phyloP scores from a whole-genome alignment of 2,113 vertebrate genomes.

The Antigone vipio region DNA sequence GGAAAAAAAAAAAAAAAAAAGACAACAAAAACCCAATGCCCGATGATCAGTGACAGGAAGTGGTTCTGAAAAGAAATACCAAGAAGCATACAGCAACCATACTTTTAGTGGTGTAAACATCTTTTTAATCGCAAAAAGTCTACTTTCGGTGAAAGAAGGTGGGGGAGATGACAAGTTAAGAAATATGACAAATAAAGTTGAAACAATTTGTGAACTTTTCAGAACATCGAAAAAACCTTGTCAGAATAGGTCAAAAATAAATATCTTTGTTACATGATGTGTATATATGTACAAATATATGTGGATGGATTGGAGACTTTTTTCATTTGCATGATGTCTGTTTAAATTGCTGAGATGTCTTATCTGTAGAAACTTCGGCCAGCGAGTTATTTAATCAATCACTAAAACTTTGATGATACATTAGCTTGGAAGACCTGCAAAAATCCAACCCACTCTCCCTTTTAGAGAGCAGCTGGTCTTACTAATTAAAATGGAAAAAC shows the following conservation, averaged over 20 bases:
- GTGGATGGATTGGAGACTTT: not conserved
- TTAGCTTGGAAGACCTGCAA: constrained; percentile 27
- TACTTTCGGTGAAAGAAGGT: not conserved
- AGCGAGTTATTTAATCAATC: not conserved
- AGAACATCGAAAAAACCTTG: fast-evolving
- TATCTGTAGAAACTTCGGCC: not conserved
- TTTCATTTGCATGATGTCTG: not conserved
- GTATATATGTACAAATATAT: not conserved
- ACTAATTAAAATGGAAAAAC: constrained; percentile 56
- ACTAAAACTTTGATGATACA: constrained; percentile 20
- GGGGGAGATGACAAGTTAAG: not conserved
- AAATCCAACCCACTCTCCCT: not conserved
- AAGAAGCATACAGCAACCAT: not conserved
- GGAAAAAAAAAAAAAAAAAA: not conserved
- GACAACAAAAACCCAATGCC: not conserved
- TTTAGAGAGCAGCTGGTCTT: constrained; percentile 30
- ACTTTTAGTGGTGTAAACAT: not conserved
- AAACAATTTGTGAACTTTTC: not conserved
- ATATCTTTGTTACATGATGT: not conserved
- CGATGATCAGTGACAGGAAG: not conserved
- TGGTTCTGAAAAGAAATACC: not conserved
- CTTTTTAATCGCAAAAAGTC: not conserved
- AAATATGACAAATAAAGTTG: not conserved
- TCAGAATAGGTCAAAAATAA: not conserved
- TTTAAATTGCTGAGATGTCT: not conserved